These are phyloP conservation scores for Notospermus geniculatus DNA, from an alignment of 1,140 invertebrate species.

Conservation along the genomic window DNA sequence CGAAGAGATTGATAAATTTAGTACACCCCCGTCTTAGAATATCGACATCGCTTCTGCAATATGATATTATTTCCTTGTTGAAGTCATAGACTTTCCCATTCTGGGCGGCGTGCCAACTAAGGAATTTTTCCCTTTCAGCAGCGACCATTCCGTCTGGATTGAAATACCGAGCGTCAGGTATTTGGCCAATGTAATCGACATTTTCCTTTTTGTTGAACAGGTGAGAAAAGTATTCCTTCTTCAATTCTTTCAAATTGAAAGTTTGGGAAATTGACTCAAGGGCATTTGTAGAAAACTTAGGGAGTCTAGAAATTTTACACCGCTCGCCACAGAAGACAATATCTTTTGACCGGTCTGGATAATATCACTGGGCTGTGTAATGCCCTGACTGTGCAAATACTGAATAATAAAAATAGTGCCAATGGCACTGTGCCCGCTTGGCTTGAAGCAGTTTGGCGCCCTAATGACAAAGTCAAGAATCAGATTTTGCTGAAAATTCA, in stretches of 20 bases:
- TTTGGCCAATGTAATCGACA: conserved; percentile 13
- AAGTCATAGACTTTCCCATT: conserved; percentile 17
- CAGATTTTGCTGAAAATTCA: no score
- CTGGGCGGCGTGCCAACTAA: conserved; percentile 15
- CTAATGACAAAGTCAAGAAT: no score
- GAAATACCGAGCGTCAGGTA: conserved; percentile 14
- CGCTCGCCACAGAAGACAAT: no score
- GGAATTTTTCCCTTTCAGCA: conserved; percentile 13
- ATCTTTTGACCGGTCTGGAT: no score
- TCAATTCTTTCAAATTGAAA: conserved; percentile 10
- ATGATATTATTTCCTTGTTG: conserved; percentile 8
- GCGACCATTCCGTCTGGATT: conserved; percentile 12
- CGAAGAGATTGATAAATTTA: no score
- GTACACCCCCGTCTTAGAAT: conserved; percentile 13
- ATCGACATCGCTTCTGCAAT: conserved; percentile 12
- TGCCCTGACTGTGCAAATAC: no score
- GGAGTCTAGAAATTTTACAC: background rate
- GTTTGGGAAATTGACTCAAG: conserved; percentile 16
- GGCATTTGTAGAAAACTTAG: conserved; percentile 14
- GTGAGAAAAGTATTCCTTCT: conserved; percentile 24
- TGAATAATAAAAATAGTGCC: no score
- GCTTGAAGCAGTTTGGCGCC: no score
- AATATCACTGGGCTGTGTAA: no score
- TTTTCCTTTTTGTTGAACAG: conserved; percentile 20
- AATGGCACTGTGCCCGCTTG: no score